phyloP scores from a whole-genome alignment of 2,113 vertebrate species.

The Plotosus lineatus region DNA sequence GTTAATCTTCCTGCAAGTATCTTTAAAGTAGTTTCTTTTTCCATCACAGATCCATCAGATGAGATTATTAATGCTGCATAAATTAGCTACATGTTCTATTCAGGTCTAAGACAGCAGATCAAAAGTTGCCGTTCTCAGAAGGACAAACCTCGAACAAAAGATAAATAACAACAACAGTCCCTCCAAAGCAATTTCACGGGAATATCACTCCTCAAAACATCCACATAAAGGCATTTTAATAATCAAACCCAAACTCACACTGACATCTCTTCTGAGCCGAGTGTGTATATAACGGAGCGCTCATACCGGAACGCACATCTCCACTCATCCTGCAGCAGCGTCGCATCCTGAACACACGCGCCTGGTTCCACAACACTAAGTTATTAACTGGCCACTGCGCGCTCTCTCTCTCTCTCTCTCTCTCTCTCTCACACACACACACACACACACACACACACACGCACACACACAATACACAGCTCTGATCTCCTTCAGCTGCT shows the following conservation, averaged over 20 bases:
- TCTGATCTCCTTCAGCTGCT: constrained; percentile 46
- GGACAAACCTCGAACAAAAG: neutral
- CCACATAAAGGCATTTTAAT: neutral
- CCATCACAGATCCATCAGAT: neutral
- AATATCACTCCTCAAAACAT: neutral
- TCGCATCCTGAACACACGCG: constrained; percentile 10
- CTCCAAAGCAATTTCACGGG: neutral
- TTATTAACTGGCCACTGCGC: constrained; percentile 43
- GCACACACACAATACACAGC: constrained; percentile 36
- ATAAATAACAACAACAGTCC: neutral
- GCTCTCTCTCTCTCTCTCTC: neutral
- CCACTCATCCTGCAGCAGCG: constrained; percentile 28
- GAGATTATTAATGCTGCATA: neutral
- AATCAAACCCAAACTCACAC: neutral
- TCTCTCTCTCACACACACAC: neutral
- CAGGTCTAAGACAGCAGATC: too few relatives aligned
- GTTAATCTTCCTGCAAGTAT: neutral
- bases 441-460: constrained; percentile 34
- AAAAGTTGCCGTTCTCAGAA: neutral
- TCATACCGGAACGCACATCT: constrained; percentile 26
- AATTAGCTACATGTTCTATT: neutral
- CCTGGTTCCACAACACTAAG: constrained; percentile 28
- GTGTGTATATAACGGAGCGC: neutral
- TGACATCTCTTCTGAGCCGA: neutral
- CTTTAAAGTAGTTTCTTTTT: neutral